These are phyloP conservation scores for Lasioglossum malachurum DNA, from an alignment of 2,888 invertebrate species.

Conservation along the genomic window DNA sequence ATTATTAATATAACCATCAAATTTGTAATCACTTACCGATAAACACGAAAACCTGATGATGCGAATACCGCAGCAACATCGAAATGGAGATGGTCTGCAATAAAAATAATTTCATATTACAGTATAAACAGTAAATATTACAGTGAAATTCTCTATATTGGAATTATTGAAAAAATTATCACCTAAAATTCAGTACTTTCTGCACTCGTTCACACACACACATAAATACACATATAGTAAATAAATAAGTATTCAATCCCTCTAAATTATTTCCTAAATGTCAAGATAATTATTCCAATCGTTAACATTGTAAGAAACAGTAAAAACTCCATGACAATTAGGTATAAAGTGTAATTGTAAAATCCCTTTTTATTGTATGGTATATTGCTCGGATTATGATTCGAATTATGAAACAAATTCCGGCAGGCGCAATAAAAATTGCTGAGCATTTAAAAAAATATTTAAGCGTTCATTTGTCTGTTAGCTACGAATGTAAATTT, in stretches of 20 bases:
- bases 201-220: background rate
- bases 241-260: background rate
- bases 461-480: background rate
- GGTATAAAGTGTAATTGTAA: background rate
- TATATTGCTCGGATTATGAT: background rate
- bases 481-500: background rate
- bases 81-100: conserved; percentile 99
- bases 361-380: background rate
- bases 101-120: conserved; percentile 76
- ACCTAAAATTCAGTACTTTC: background rate
- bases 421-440: background rate
- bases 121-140: background rate
- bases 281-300: background rate
- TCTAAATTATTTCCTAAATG: background rate
- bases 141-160: background rate
- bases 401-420: background rate
- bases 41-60: conserved; percentile 99
- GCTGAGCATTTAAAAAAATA: background rate
- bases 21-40: conserved; percentile 91
- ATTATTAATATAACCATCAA: background rate
- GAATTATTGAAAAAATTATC: conserved; percentile 7
- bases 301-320: background rate
- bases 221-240: background rate
- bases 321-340: background rate
- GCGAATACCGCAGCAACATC: conserved; percentile 98